Base-by-base conservation (phyloP, 92 coral and sea anemone species). In the Phenganax marumi region DNA sequence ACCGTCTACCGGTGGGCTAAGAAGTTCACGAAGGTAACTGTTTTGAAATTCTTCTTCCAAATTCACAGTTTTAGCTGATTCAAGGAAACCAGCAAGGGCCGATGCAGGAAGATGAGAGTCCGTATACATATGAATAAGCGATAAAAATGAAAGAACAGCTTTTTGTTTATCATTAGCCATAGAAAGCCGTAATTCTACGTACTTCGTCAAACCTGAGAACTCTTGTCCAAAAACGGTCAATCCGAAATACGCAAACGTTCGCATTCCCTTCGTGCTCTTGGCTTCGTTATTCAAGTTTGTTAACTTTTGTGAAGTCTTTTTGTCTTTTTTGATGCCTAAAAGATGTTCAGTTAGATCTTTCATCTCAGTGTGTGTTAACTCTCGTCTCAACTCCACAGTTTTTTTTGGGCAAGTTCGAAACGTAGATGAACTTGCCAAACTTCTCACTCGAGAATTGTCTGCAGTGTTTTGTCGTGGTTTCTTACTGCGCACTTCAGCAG, bases 201-300 rank as follows among this genome's bases (percentile, higher is more conserved):
- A 91, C 19, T 81, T 55, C 25, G 9, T n/a, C 12, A 91, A 74
- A 5, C 88, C 91, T 7, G 78, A 10, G 50, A 86, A 91, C 22
- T 86, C 73, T 50, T 52, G 86, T 12, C 95, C 92, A 84, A 91
- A 91, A 52, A 72, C 92, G 2, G 92, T 87, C 12, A 91, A 86
- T 53, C 95, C 89, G 47, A 91, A 90, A 56, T 82, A 53, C 19
- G 92, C 90, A 70, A 91, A 91, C 66, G 90, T 91, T 26, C 89
- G 84, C 25, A 72, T 64, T 8, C 85, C 10, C 10, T 16, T 9
- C 7, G 86, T 87, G 0, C 17, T 57, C 73, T 48, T 21, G 17
- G 84, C 87, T 46, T 77, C 39, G 7, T 76, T 70, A 46, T 70
- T 65, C 16, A 89, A 70, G 0, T 73, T 77, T 2, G 21, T 47